phyloP scores from a whole-genome alignment of 2,888 invertebrate genomes.

The Dione juno region DNA sequence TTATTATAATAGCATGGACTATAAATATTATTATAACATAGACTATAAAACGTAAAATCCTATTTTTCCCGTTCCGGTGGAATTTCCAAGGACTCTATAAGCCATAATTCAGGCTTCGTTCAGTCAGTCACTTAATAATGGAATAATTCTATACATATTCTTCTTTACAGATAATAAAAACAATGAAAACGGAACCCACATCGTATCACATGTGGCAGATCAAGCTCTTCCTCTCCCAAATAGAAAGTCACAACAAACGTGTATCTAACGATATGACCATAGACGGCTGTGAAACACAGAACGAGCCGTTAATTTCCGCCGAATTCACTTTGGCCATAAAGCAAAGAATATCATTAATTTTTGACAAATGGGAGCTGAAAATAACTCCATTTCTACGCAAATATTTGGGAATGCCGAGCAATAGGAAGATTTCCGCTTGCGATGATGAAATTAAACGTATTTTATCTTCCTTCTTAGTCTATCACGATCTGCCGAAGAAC shows the following conservation, averaged over 20 bases:
- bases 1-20: too few relatives aligned
- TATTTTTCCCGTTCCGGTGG: too few relatives aligned
- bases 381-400: slow-evolving; percentile 73
- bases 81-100: too few relatives aligned
- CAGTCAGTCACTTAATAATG: too few relatives aligned
- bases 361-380: slow-evolving; percentile 82
- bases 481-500: slow-evolving; percentile 82
- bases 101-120: too few relatives aligned
- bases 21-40: too few relatives aligned
- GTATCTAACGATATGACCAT: slow-evolving; percentile 60
- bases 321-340: slow-evolving; percentile 86
- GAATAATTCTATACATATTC: neutral
- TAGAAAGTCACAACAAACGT: slow-evolving; percentile 65
- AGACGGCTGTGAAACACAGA: slow-evolving; percentile 59
- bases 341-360: slow-evolving; percentile 79
- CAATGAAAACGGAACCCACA: slow-evolving; percentile 79
- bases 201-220: slow-evolving; percentile 89
- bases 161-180: slow-evolving; percentile 80
- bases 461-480: slow-evolving; percentile 82
- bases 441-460: slow-evolving; percentile 67
- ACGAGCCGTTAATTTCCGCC: slow-evolving; percentile 80
- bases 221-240: slow-evolving; percentile 86
- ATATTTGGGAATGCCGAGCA: slow-evolving; percentile 77
- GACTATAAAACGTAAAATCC: too few relatives aligned
- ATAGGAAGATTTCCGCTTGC: slow-evolving; percentile 56